Conservation (phyloP, 1,140 invertebrate genomes). For the Drosophila simulans region DNA sequence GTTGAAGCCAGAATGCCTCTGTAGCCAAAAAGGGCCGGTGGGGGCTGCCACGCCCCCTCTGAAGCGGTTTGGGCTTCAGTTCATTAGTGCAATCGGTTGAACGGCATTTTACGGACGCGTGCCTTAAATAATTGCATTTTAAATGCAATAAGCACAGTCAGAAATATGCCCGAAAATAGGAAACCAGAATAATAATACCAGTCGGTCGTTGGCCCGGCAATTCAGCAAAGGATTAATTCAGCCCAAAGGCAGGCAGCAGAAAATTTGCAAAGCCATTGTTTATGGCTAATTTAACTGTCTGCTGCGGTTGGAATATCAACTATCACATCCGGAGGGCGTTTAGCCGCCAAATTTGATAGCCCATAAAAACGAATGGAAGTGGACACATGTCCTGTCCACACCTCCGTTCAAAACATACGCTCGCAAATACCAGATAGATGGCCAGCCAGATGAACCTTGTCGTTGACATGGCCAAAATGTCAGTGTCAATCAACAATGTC, state of each 20-base stretch:
- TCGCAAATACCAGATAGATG: slow-evolving; percentile 24
- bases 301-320: slow-evolving; percentile 30
- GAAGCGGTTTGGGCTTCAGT: slow-evolving; percentile 55
- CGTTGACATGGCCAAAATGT: slow-evolving; percentile 69
- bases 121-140: slow-evolving; percentile 82
- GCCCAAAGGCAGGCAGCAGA: slow-evolving; percentile 15
- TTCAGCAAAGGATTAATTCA: slow-evolving; percentile 49
- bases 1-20: slow-evolving; percentile 24
- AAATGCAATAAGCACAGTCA: slow-evolving; percentile 68
- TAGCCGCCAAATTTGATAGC: slow-evolving; percentile 48
- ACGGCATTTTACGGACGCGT: slow-evolving; percentile 80
- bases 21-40: slow-evolving; percentile 6
- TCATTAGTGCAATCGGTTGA: slow-evolving; percentile 79
- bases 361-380: slow-evolving; percentile 41
- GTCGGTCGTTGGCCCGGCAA: slow-evolving; percentile 24
- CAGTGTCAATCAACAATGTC: slow-evolving; percentile 76
- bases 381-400: slow-evolving; percentile 31
- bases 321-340: slow-evolving; percentile 35
- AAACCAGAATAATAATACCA: slow-evolving; percentile 44
- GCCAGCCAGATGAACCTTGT: slow-evolving; percentile 36
- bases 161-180: slow-evolving; percentile 24
- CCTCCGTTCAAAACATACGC: slow-evolving; percentile 6
- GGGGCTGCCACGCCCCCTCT: slow-evolving; percentile 5
- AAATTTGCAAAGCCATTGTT: slow-evolving; percentile 48
- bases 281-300: slow-evolving; percentile 60